Evolutionary conservation across 2,888 invertebrate species (phyloP).

Genomic region (Meteorus colon): DNA sequence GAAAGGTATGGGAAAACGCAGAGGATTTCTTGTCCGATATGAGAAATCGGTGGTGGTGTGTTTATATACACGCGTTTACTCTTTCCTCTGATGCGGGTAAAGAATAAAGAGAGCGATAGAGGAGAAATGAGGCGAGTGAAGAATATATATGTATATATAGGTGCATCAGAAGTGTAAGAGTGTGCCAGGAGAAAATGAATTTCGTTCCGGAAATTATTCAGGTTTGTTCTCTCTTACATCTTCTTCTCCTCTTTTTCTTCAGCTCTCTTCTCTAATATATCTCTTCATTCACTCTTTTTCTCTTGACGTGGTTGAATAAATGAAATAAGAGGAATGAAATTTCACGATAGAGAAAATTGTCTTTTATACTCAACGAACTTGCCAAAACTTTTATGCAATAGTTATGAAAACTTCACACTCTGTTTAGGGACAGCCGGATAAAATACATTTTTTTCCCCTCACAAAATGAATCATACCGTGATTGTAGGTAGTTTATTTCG

Average conservation of each 20-base stretch:
- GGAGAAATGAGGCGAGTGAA: slow-evolving; percentile 20
- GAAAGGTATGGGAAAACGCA: neutral
- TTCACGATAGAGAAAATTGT: slow-evolving; percentile 1
- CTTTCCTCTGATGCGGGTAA: neutral
- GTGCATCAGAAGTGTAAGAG: neutral
- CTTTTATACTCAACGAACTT: neutral
- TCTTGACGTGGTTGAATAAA: neutral
- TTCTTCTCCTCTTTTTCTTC: neutral
- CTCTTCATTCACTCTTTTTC: neutral
- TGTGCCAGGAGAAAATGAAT: slow-evolving; percentile 47
- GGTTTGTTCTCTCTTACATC: slow-evolving; percentile 15
- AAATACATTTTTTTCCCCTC: neutral
- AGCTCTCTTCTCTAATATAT: slow-evolving; percentile 17
- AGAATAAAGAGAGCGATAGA: slow-evolving; percentile 4
- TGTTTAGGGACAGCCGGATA: neutral
- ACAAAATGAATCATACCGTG: neutral
- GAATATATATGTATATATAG: neutral
- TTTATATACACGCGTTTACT: slow-evolving; percentile 3
- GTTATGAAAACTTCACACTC: neutral
- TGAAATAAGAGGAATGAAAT: slow-evolving; percentile 11
- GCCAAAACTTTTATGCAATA: neutral
- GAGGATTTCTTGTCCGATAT: slow-evolving; percentile 38
- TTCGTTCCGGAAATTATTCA: slow-evolving; percentile 44
- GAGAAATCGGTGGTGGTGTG: slow-evolving; percentile 38
- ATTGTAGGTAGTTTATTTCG: too few species aligned